Evolutionary conservation across 1,140 invertebrate species (phyloP), one percentile per base, ranked within the genome.

Genomic region (Meloidogyne hapla): DNA sequence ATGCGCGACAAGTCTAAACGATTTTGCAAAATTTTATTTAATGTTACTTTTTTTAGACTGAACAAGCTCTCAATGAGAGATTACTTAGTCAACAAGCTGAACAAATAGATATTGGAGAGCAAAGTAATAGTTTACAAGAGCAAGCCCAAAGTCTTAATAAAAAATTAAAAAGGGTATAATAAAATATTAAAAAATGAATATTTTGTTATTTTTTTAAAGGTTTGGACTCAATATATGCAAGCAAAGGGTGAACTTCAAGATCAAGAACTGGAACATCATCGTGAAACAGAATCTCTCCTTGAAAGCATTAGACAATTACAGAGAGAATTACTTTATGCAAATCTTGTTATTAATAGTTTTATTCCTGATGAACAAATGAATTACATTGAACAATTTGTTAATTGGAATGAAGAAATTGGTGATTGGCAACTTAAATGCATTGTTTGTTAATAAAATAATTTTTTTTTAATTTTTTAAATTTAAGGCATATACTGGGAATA

Each of bases 371-470:
- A 95, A 85, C 96, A 96, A 89, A 92, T 75, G 38, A 62, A 45
- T 65, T 75, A 75, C 38, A 66, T 75, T 64, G 69, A 77, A 18
- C 91, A 92, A 81, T 93, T 95, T 87, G 93, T 94, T 18, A 92
- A 93, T 83, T 98, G 95, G 94, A 98, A 97, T 89, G 94, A 98
- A 88, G 95, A 98, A 83, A 94, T 96, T 66, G 95, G 95, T 21
- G 96, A 99, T 88, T 99, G 95, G 94, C 94, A 98, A 87, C 90
- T 98, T 13, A 93, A 93, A 87, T 97, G 95, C 89, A 79, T 79
- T 64, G 45, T 94, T 26, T 25, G 56, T 71, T 0, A 12, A 18
- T 64, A 33, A 25, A 10, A 26, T 6, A 74, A 15, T 56, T 67
- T 78, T 45, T n/a, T 13, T 26, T 78, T 21, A 56, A 66, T 61